Evolutionary conservation across 2,888 invertebrate genomes (phyloP).

Genomic region (Erebia epiphron): DNA sequence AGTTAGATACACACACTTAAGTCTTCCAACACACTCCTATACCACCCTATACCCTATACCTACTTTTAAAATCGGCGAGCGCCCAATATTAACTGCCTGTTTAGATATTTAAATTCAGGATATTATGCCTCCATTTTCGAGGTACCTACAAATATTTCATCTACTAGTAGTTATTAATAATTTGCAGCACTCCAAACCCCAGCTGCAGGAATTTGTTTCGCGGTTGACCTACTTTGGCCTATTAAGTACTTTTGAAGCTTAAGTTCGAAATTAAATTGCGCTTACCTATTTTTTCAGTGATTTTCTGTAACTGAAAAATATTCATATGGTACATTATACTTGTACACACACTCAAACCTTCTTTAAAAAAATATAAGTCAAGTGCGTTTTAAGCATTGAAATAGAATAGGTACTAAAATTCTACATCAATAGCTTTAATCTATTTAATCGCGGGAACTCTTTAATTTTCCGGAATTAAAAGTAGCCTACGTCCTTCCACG

Average conservation of each 20-base stretch:
- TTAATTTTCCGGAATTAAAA: too few relatives aligned
- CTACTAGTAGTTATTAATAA: constrained; percentile 23
- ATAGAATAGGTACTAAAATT: too few relatives aligned
- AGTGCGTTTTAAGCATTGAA: too few relatives aligned
- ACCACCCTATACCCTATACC: too few relatives aligned
- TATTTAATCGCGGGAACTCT: too few relatives aligned
- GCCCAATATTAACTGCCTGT: background rate
- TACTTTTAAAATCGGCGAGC: background rate
- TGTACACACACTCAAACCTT: too few relatives aligned
- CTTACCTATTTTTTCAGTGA: constrained; percentile 15
- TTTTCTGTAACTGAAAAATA: constrained; percentile 20
- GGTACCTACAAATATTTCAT: constrained; percentile 23
- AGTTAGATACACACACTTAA: too few relatives aligned
- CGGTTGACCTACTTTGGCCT: constrained; percentile 23
- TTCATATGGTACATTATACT: too few relatives aligned
- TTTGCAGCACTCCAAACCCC: constrained; percentile 27
- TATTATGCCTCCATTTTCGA: constrained; percentile 19
- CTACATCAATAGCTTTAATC: too few relatives aligned
- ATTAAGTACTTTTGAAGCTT: constrained; percentile 26
- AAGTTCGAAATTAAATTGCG: constrained; percentile 22
- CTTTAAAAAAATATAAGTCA: too few relatives aligned
- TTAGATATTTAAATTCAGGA: constrained; percentile 13
- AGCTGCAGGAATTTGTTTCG: constrained; percentile 28
- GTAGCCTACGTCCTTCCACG: too few relatives aligned
- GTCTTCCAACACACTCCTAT: too few relatives aligned